Percentiles rank a stretch among this genome's conserved stretches.
phyloP scores from a whole-genome alignment of 2,888 invertebrate species.

The Cecidostiba fungosa region DNA sequence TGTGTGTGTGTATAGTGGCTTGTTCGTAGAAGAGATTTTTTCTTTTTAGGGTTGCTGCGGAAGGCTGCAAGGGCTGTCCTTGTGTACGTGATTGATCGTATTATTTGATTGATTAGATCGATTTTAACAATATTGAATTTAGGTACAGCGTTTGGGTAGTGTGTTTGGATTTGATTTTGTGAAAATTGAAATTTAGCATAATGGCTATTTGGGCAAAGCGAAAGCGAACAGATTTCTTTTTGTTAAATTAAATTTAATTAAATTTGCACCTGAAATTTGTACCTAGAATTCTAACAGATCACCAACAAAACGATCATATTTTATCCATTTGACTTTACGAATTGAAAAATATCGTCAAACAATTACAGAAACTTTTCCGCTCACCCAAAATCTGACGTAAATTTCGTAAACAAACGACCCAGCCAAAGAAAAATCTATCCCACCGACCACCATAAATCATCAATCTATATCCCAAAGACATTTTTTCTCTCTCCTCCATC shows the following conservation, averaged over 20 bases:
- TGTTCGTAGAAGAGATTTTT: neutral
- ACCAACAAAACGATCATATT: neutral
- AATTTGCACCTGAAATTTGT: no score
- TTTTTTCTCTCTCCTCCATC: neutral
- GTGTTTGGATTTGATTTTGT: neutral
- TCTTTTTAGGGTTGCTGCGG: constrained; percentile 1
- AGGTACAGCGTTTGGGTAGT: neutral
- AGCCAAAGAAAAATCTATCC: no score
- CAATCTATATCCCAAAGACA: neutral
- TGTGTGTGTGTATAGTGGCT: neutral
- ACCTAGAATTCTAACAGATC: no score
- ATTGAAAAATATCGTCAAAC: neutral
- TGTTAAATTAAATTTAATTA: no score
- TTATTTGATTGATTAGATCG: neutral
- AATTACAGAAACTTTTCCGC: no score
- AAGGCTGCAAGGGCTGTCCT: neutral
- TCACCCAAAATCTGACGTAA: no score
- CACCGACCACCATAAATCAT: constrained; percentile 2
- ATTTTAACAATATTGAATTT: neutral
- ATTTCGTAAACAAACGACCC: no score
- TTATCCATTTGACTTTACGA: neutral
- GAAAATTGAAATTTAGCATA: neutral
- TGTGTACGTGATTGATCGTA: neutral
- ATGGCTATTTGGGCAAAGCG: no score
- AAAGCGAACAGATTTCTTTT: no score